Base-by-base conservation (phyloP, 1,140 invertebrate species). In the Neodiprion virginianus region DNA sequence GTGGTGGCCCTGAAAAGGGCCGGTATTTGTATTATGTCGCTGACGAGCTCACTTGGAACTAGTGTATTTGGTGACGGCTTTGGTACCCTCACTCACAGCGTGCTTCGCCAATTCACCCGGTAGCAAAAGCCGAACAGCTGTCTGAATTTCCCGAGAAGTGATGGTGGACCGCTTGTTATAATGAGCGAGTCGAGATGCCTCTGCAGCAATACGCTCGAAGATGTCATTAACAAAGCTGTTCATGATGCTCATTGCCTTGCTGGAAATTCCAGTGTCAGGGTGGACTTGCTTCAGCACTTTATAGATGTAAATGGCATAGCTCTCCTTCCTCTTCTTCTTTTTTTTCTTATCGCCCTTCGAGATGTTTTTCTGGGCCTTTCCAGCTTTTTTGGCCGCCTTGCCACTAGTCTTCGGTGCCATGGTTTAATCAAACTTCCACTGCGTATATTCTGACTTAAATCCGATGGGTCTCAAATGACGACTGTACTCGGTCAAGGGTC, bases 241-340 rank as follows among this genome's bases (percentile, higher is more conserved):
- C 91, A 93, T 93, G 61, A 93, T 93, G 69, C 87, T 82, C 91
- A 93, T 93, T 7, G 91, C 90, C 76, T 91, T 91, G 69, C 82
- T 80, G 50, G 89, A 90, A 21, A 92, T 87, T 47, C 90, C 90
- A 68, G 88, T 89, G 72, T 92, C 90, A 66, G 91, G 90, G 78
- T 92, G 90, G 1, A 94, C 93, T 82, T 93, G 92, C 79, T 93
- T 93, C 80, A 95, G 80, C n/a, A 95, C 89, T 79, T 94, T 94
- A 85, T 92, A 93, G 47, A 93, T 89, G 86, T 94, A 95, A 74
- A 93, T 92, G 0, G 90, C 90, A 88, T 94, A 95, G 74, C 89
- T 91, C 81, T 94, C 91, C 88, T 92, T 93, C 88, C 90, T 90
- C 85, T 82, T 85, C 72, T 86, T 83, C 77, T 88, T 90, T 69